A percentile compares a stretch with the other conserved stretches of the same genome.
phyloP scores from a whole-genome alignment of 2,113 vertebrate species.

The Isichthys henryi region DNA sequence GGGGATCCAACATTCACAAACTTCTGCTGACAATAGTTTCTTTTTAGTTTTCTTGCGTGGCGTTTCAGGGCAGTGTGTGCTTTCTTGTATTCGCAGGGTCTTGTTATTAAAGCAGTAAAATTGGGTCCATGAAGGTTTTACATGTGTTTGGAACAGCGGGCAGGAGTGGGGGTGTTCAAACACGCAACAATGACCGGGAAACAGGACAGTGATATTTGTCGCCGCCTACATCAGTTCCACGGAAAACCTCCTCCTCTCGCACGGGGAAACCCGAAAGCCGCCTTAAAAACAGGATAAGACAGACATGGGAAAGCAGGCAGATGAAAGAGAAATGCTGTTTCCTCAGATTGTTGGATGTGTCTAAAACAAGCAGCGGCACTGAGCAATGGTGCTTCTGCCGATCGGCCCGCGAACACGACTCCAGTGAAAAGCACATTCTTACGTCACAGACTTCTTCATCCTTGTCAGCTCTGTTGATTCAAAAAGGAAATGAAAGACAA shows the following conservation, averaged over 20 bases:
- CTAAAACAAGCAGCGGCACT: background rate
- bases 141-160: background rate
- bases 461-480: background rate
- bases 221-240: background rate
- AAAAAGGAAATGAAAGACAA: background rate
- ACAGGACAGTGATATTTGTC: background rate
- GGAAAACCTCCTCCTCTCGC: background rate
- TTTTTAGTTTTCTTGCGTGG: background rate
- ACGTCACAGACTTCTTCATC: background rate
- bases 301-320: background rate
- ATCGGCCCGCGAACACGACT: background rate
- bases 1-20: background rate
- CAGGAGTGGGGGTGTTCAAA: background rate
- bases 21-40: background rate
- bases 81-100: background rate
- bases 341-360: background rate
- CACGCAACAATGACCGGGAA: background rate
- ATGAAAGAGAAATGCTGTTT: background rate
- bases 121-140: background rate
- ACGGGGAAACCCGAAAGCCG: background rate
- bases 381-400: accelerated
- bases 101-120: background rate
- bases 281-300: background rate
- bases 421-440: background rate
- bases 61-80: background rate